Conservation (phyloP, 2,888 invertebrate species). For the Sinelater perroti region DNA sequence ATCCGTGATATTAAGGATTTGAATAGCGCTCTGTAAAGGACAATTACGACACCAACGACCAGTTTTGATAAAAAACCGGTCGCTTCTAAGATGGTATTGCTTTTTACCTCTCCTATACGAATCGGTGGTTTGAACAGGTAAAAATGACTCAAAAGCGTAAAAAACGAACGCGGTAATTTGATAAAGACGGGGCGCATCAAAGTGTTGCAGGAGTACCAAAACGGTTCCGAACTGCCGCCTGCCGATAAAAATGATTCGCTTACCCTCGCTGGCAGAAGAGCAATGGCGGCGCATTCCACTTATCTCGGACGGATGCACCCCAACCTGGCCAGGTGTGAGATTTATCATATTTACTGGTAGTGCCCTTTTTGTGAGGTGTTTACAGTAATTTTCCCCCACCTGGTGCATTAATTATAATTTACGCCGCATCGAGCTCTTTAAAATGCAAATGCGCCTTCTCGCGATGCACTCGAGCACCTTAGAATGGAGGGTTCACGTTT, state of each 20-base stretch:
- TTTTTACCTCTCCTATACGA: too few relatives aligned
- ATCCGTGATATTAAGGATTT: too few relatives aligned
- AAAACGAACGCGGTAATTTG: too few relatives aligned
- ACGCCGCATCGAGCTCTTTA: conserved; percentile 11
- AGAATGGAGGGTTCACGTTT: conserved; percentile 18
- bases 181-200: too few relatives aligned
- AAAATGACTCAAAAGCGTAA: too few relatives aligned
- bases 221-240: neutral
- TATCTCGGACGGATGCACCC: conserved; percentile 16
- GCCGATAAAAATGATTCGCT: conserved; percentile 11
- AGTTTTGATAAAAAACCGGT: too few relatives aligned
- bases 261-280: conserved; percentile 14
- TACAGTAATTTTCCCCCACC: conserved; percentile 14
- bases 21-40: too few relatives aligned
- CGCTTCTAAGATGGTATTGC: too few relatives aligned
- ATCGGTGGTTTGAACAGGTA: too few relatives aligned
- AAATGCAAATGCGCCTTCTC: conserved; percentile 12
- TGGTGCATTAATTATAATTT: conserved; percentile 10
- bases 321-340: conserved; percentile 15
- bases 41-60: too few relatives aligned
- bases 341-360: conserved; percentile 13
- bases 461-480: conserved; percentile 8
- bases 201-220: neutral
- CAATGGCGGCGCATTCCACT: conserved; percentile 13
- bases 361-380: conserved; percentile 10